A percentile compares a stretch with the other conserved stretches of the same genome.
Evolutionary conservation across 2,797 vertebrate species (phyloP).

Genomic region (Sebastes matsubarae): DNA sequence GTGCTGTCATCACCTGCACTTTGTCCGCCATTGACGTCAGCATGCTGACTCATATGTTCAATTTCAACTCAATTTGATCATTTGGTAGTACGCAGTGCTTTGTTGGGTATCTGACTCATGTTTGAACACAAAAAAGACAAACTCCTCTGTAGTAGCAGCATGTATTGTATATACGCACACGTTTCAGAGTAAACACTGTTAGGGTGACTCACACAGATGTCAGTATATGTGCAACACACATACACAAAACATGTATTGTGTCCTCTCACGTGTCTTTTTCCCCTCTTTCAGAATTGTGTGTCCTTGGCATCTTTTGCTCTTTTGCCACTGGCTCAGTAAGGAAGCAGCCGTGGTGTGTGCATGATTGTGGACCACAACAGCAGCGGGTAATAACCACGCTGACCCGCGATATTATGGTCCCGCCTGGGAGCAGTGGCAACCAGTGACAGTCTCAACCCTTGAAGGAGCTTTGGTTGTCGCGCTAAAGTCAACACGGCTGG

Average conservation of each 20-base stretch:
- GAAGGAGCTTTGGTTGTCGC: neutral
- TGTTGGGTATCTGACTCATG: conserved; percentile 7
- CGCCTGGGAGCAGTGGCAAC: neutral
- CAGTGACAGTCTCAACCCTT: neutral
- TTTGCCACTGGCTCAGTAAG: neutral
- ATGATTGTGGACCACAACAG: neutral
- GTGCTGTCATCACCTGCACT: neutral
- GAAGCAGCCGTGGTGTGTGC: neutral
- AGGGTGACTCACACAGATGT: neutral
- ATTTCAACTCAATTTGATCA: neutral
- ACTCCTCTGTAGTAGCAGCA: neutral
- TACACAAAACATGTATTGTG: neutral
- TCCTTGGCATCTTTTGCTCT: neutral
- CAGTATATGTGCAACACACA: neutral
- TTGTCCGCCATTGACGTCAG: neutral
- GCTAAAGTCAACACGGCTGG: neutral
- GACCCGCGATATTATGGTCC: neutral
- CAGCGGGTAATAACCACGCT: neutral
- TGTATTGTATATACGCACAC: neutral
- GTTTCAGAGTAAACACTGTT: neutral
- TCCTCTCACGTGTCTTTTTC: neutral
- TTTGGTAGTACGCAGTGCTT: neutral
- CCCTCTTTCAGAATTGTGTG: neutral
- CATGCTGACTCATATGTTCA: neutral
- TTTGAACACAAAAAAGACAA: neutral